These are phyloP conservation scores for Zootermopsis nevadensis DNA, from an alignment of 2,888 invertebrate species.

Conservation along the genomic window DNA sequence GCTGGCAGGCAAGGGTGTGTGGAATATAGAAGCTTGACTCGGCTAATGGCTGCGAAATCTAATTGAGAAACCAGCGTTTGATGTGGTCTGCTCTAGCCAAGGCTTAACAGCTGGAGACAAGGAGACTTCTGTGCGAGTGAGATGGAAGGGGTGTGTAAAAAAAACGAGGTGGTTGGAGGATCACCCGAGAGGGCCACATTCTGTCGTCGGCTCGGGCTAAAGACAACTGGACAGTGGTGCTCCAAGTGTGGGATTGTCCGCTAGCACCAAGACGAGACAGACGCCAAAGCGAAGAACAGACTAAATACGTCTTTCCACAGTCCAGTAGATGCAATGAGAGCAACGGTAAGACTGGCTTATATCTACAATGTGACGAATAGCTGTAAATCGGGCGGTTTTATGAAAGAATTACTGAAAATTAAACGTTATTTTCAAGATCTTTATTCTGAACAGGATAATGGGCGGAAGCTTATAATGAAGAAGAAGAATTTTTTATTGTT, in stretches of 20 bases:
- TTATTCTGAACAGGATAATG: too few species aligned
- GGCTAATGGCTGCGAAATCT: constrained; percentile 45
- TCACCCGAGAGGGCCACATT: constrained; percentile 21
- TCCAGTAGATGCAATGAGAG: background rate
- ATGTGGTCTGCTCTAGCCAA: constrained; percentile 31
- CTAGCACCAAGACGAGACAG: constrained; percentile 9
- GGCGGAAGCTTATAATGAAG: too few species aligned
- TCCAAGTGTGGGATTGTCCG: constrained; percentile 28
- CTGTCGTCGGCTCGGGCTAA: constrained; percentile 16
- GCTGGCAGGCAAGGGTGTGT: constrained; percentile 30
- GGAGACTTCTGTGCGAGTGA: background rate
- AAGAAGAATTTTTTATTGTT: too few species aligned
- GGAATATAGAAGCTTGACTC: constrained; percentile 45
- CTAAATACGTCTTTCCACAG: constrained; percentile 12
- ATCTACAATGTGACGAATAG: too few species aligned
- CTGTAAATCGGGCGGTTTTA: too few species aligned
- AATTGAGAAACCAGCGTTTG: constrained; percentile 39
- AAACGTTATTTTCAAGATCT: too few species aligned
- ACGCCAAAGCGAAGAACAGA: background rate
- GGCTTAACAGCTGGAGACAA: constrained; percentile 31
- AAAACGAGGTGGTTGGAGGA: constrained; percentile 5
- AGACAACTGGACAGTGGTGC: constrained; percentile 21
- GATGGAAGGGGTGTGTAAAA: constrained; percentile 1
- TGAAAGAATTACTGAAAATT: too few species aligned
- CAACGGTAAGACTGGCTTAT: background rate